A percentile compares a stretch with the other conserved stretches of the same genome.
Conservation (phyloP, 2,888 invertebrate species). For the Hanleya hanleyi region DNA sequence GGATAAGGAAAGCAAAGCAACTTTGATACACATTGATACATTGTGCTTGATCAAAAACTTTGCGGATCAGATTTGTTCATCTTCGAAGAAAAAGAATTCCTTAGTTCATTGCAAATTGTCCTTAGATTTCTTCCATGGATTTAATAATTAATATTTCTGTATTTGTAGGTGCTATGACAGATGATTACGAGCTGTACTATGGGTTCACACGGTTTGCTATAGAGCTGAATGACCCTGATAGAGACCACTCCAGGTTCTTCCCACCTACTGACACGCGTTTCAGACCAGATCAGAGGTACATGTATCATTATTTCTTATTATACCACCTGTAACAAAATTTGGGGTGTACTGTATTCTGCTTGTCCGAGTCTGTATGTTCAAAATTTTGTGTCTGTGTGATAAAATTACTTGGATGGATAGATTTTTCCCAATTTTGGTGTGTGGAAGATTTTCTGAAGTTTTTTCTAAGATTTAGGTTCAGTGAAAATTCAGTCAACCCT, state of each 20-base stretch:
- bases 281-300: constrained; percentile 80
- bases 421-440: too few relatives aligned
- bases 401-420: not conserved
- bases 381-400: not conserved
- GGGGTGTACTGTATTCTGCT: not conserved
- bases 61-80: too few relatives aligned
- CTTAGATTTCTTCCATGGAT: too few relatives aligned
- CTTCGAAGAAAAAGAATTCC: too few relatives aligned
- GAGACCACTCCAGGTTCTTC: constrained; percentile 76
- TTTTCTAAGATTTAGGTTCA: too few relatives aligned
- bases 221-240: constrained; percentile 84
- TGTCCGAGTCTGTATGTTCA: not conserved
- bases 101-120: too few relatives aligned
- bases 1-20: too few relatives aligned
- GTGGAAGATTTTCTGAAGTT: too few relatives aligned
- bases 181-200: constrained; percentile 86
- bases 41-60: too few relatives aligned
- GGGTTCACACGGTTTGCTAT: constrained; percentile 90
- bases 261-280: constrained; percentile 86
- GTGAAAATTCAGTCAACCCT: too few relatives aligned
- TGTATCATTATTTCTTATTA: not conserved
- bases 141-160: too few relatives aligned
- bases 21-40: too few relatives aligned
- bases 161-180: constrained; percentile 84
- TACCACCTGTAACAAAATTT: not conserved